A percentile compares a stretch with the other conserved stretches of the same genome.
Conservation (phyloP, 2,797 vertebrate genomes). For the Cuculus canorus region DNA sequence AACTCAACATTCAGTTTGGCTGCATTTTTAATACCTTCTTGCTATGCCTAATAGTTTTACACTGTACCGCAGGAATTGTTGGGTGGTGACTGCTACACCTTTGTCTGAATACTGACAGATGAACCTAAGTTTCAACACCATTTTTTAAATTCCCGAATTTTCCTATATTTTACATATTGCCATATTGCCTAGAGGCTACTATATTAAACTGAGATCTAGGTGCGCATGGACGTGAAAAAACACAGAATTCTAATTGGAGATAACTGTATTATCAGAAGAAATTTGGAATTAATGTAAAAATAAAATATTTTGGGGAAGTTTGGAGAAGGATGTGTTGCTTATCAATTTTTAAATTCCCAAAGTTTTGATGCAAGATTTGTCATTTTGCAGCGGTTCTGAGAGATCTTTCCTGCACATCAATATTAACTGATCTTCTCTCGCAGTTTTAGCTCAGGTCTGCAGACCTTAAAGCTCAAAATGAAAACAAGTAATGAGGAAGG, state of each 20-base stretch:
- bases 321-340: not conserved
- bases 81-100: not conserved
- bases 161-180: not conserved
- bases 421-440: not conserved
- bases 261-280: not conserved
- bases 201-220: not conserved
- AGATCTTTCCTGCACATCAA: not conserved
- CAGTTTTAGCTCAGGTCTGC: not conserved
- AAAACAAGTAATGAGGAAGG: not conserved
- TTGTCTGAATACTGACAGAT: not conserved
- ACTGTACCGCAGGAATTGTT: not conserved
- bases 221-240: not conserved
- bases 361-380: not conserved
- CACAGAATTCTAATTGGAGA: not conserved
- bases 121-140: not conserved
- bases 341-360: not conserved
- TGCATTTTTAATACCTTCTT: not conserved
- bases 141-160: not conserved
- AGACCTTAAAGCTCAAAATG: not conserved
- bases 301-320: not conserved
- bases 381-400: not conserved
- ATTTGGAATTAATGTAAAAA: not conserved
- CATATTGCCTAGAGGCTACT: not conserved
- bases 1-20: not conserved
- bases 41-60: not conserved